Conservation (phyloP, 2,113 vertebrate species). For the Trichomycterus rosablanca region DNA sequence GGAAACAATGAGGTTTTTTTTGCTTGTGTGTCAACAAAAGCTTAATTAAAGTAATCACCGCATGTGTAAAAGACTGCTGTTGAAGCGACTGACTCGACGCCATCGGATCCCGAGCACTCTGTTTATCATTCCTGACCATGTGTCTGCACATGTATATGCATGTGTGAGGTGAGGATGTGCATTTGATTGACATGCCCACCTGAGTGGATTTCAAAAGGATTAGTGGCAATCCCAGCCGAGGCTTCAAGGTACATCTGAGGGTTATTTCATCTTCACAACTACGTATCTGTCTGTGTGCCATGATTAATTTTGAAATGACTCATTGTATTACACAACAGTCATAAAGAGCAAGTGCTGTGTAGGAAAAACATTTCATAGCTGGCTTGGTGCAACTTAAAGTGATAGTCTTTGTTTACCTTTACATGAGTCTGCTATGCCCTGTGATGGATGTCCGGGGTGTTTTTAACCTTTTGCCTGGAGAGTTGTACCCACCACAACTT, state of each 20-base stretch:
- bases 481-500: no score
- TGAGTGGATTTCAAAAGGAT: constrained; percentile 6
- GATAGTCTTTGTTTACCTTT: no score
- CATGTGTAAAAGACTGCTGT: not conserved
- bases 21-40: constrained; percentile 16
- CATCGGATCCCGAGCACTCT: not conserved
- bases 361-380: no score
- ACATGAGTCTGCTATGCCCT: no score
- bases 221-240: constrained; percentile 4
- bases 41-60: constrained; percentile 37
- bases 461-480: no score
- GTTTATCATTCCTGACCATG: constrained; percentile 6
- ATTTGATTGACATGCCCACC: constrained; percentile 11
- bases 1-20: constrained; percentile 24
- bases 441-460: no score
- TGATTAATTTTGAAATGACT: not conserved
- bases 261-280: constrained; percentile 22
- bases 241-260: not conserved
- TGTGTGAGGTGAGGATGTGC: no score
- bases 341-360: no score
- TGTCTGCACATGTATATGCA: not conserved
- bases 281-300: constrained; percentile 7
- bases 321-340: not conserved
- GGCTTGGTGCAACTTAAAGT: no score
- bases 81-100: constrained; percentile 1